Conservation (phyloP, 2,888 invertebrate species). For the Microctonus hyperodae region DNA sequence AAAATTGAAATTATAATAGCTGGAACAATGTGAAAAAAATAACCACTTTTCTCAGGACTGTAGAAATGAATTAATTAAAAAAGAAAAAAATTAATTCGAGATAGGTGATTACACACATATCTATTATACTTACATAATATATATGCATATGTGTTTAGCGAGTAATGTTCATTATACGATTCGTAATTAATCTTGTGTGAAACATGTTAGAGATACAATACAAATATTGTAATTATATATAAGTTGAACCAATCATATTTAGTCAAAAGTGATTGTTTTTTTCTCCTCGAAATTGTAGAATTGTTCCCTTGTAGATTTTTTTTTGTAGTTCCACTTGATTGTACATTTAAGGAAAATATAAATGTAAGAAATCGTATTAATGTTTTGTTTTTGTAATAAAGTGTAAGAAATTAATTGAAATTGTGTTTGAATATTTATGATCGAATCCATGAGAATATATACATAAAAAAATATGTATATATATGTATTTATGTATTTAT, state of each 20-base stretch:
- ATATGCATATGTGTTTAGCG: not conserved
- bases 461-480: slow-evolving; percentile 10
- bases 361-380: not conserved
- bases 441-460: not conserved
- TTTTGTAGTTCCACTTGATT: not conserved
- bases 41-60: not conserved
- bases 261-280: not conserved
- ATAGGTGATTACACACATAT: not conserved
- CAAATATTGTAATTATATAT: not conserved
- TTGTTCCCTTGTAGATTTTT: slow-evolving; percentile 3
- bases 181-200: slow-evolving; percentile 29
- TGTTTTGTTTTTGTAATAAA: slow-evolving; percentile 14
- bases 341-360: not conserved
- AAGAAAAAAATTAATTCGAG: not conserved
- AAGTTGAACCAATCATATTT: not conserved
- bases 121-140: too few species aligned
- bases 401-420: not conserved
- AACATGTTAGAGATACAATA: slow-evolving; percentile 31
- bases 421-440: not conserved
- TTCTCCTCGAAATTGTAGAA: not conserved
- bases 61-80: not conserved
- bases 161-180: slow-evolving; percentile 1
- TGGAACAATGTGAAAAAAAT: not conserved
- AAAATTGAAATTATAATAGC: not conserved
- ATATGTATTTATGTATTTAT: too few species aligned